Base-by-base conservation (phyloP, 2,888 invertebrate genomes). In the Trichopria drosophilae region DNA sequence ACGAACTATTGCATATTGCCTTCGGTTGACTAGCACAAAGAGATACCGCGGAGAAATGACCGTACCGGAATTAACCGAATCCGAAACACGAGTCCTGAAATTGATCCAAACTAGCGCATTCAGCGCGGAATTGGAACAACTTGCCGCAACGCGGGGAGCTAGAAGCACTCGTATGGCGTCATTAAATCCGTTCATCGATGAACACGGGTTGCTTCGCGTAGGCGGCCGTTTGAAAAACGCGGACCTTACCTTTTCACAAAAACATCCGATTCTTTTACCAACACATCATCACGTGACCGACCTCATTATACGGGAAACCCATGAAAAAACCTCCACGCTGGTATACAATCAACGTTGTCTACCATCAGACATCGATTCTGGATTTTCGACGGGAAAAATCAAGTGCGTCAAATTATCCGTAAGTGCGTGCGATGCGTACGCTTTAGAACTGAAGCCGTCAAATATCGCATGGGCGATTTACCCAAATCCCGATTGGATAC, bases 301-400 rank as follows among this genome's bases (percentile, higher is more conserved):
- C n/a, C 5, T 20, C 12, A 19, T 20, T n/a, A 37, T 31, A 12
- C 13, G 12, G 5, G 31, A 31, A 6, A 15, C 31, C 10, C 31
- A 31, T 31, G n/a, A n/a, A n/a, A 24, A 5, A 40, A 59, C 22
- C 32, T 59, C 6, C 66, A 69, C 37, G 50, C 62, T 0, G 65
- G 67, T 1, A 40, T 54, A 10, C 65, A 65, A 51, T 36, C 55
- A 0, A 63, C 64, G 0, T 22, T 67, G 6, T 50, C 51, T 16
- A n/a, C 18, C 2, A 28, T 63, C 3, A 26, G 62, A 7, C 52
- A 39, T 16, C 29, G 34, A 35, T 66, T 60, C 48, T 69, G 66
- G 68, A 15, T 58, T 6, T 24, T 47, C 10, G 57, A 60, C 29
- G 59, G 60, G 4, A 41, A n/a, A n/a, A n/a, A n/a, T n/a, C n/a